Evolutionary conservation across 2,113 vertebrate genomes (phyloP).

Genomic region (Trachemys scripta): DNA sequence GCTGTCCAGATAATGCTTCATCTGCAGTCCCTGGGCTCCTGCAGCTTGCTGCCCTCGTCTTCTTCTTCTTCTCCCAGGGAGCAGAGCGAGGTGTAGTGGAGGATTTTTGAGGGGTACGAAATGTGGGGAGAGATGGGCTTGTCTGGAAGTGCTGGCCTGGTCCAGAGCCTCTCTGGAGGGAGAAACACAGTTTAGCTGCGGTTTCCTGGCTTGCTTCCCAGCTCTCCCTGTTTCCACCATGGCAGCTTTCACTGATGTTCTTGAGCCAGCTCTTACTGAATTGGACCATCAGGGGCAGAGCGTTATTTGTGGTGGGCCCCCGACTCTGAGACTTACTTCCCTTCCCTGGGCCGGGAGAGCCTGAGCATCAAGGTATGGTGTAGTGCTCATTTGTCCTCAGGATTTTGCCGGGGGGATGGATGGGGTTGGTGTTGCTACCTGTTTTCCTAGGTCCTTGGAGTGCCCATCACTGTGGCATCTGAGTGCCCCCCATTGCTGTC

Average conservation of each 20-base stretch:
- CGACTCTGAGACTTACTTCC: too few species aligned
- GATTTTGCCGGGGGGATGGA: neutral
- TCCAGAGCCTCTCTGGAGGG: neutral
- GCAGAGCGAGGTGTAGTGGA: slow-evolving; percentile 1
- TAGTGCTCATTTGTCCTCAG: neutral
- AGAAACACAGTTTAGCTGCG: neutral
- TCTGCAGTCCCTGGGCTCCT: neutral
- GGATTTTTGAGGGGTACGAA: neutral
- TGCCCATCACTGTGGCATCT: neutral
- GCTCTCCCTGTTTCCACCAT: too few species aligned
- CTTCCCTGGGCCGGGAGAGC: too few species aligned
- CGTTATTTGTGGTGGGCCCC: neutral
- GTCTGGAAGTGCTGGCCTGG: neutral
- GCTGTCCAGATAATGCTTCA: too few species aligned
- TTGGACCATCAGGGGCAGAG: neutral
- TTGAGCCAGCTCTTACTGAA: neutral
- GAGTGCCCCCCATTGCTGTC: neutral
- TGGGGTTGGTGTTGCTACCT: neutral
- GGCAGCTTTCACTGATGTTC: too few species aligned
- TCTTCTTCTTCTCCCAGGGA: neutral
- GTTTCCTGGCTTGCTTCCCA: neutral
- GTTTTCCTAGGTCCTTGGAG: neutral
- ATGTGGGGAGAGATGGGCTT: neutral
- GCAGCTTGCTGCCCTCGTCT: neutral
- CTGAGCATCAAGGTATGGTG: neutral